Percentiles rank a stretch among this genome's conserved stretches.
These are phyloP conservation scores for Aplodontia rufa DNA, from an alignment of 2,113 vertebrate genomes.

Conservation along the genomic window DNA sequence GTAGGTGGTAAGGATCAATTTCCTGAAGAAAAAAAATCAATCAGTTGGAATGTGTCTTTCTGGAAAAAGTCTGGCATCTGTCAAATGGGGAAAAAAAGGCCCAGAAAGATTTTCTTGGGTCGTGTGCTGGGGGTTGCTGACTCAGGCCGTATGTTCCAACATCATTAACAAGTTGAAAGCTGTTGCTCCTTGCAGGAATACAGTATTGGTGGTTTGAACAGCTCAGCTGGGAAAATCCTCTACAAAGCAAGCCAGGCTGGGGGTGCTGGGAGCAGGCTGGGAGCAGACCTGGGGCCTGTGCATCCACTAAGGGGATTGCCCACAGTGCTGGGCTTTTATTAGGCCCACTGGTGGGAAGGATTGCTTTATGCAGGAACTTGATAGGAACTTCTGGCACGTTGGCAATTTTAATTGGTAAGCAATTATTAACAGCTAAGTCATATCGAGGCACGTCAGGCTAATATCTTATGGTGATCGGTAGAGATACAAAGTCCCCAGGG, in stretches of 20 bases:
- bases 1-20: slow-evolving; percentile 74
- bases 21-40: slow-evolving; percentile 78
- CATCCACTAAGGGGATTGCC: slow-evolving; percentile 72
- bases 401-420: slow-evolving; percentile 55
- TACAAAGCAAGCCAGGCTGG: slow-evolving; percentile 52
- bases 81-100: slow-evolving; percentile 51
- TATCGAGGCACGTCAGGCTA: background rate
- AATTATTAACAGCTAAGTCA: slow-evolving; percentile 40
- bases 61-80: slow-evolving; percentile 76
- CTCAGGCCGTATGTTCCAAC: slow-evolving; percentile 80
- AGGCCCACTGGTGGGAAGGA: background rate
- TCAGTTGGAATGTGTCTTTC: slow-evolving; percentile 78
- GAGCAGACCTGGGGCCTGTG: slow-evolving; percentile 73
- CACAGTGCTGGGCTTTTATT: background rate
- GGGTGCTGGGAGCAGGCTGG: slow-evolving; percentile 69
- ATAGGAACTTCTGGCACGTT: slow-evolving; percentile 59
- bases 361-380: slow-evolving; percentile 50
- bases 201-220: slow-evolving; percentile 73
- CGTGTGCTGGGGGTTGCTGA: slow-evolving; percentile 81
- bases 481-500: background rate
- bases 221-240: slow-evolving; percentile 70
- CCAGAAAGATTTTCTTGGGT: slow-evolving; percentile 75
- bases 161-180: slow-evolving; percentile 81
- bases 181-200: slow-evolving; percentile 53
- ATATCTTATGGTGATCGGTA: background rate